These are phyloP conservation scores for Drosophila rellima DNA, from an alignment of 2,888 invertebrate species.

Conservation along the genomic window DNA sequence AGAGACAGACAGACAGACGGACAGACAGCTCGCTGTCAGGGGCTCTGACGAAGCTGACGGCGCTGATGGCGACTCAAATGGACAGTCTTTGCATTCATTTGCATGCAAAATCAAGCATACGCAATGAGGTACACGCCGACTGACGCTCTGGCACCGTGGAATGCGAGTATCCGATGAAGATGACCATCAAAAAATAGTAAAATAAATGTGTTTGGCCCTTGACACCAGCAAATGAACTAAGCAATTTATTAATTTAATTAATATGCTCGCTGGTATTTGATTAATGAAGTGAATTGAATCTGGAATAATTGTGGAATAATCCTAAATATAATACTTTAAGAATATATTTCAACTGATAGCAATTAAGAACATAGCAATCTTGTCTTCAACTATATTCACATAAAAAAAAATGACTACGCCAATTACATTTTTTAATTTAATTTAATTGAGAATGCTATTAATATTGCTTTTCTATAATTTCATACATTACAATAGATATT, in stretches of 20 bases:
- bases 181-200: neutral
- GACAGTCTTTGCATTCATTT: constrained; percentile 77
- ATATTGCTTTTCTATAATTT: too few species aligned
- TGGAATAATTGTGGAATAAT: neutral
- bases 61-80: constrained; percentile 72
- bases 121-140: constrained; percentile 25
- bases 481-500: too few species aligned
- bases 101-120: constrained; percentile 71
- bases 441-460: too few species aligned
- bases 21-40: constrained; percentile 44
- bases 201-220: neutral
- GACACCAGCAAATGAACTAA: neutral
- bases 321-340: neutral
- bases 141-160: constrained; percentile 52
- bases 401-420: too few species aligned
- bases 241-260: neutral
- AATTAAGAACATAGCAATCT: too few species aligned
- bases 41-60: constrained; percentile 58
- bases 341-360: neutral
- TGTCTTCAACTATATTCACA: too few species aligned
- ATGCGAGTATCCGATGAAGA: constrained; percentile 2
- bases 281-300: neutral
- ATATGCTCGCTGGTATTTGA: neutral
- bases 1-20: constrained; percentile 25
- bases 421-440: too few species aligned